Evolutionary conservation across 2,888 invertebrate species (phyloP).

Genomic region (Habrosyne pyritoides): DNA sequence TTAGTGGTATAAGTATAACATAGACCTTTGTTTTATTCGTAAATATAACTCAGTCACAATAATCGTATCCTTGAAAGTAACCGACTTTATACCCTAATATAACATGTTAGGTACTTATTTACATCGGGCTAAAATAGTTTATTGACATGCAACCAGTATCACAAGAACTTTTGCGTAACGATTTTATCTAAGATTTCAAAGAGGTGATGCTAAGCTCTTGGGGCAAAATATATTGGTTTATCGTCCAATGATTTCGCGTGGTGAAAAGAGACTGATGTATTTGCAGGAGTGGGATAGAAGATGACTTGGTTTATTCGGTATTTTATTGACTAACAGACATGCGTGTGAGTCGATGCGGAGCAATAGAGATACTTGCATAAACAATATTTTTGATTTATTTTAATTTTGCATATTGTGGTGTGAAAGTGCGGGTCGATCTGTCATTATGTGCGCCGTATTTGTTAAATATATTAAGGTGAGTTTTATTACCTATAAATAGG

Average conservation of each 20-base stretch:
- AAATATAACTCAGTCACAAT: neutral
- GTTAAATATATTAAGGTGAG: constrained; percentile 39
- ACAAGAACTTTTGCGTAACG: neutral
- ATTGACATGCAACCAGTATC: neutral
- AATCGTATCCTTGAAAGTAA: neutral
- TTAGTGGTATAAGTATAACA: neutral
- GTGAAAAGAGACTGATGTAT: neutral
- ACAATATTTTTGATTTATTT: neutral
- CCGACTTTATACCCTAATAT: neutral
- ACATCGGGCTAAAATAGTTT: neutral
- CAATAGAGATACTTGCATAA: neutral
- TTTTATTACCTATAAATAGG: neutral
- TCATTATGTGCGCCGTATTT: constrained; percentile 29
- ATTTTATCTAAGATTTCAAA: neutral
- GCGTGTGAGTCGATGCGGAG: neutral
- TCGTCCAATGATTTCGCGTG: neutral
- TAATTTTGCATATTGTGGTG: neutral
- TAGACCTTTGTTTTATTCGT: neutral
- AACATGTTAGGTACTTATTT: neutral
- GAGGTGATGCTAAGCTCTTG: neutral
- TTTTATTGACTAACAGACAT: neutral
- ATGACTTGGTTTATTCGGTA: neutral
- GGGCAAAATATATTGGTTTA: neutral
- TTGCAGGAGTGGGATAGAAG: neutral
- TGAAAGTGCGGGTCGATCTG: neutral